Percentiles rank a stretch among this genome's conserved stretches.
Conservation (phyloP, 2,113 vertebrate species). For the Reinhardtius hippoglossoides region DNA sequence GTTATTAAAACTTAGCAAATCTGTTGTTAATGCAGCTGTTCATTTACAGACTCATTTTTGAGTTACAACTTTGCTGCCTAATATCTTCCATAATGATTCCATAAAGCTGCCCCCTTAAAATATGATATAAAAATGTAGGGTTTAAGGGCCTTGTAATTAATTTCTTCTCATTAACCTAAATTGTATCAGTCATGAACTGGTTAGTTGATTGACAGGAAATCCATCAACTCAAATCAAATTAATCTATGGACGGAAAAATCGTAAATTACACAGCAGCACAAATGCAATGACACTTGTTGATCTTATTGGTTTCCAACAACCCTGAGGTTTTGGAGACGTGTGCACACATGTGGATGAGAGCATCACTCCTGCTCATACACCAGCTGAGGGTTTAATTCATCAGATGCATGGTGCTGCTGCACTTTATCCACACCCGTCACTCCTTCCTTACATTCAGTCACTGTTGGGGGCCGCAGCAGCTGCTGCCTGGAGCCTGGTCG, state of each 20-base stretch:
- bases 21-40: too few species aligned
- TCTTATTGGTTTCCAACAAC: not conserved
- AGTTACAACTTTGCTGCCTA: not conserved
- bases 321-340: not conserved
- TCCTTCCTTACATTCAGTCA: conserved; percentile 66
- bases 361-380: conserved; percentile 1
- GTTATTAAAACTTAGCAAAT: not conserved
- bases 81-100: not conserved
- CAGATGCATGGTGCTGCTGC: not conserved
- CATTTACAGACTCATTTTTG: too few species aligned
- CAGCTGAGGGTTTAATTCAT: not conserved
- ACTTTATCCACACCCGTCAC: not conserved
- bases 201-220: too few species aligned
- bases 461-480: conserved; percentile 59
- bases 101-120: not conserved
- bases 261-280: too few species aligned
- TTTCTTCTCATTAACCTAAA: not conserved
- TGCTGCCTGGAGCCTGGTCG: not conserved
- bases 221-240: too few species aligned
- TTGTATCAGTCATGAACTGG: too few species aligned
- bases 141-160: not conserved
- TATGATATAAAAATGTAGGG: not conserved
- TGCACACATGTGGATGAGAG: too few species aligned
- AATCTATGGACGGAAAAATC: too few species aligned
- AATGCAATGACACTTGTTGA: not conserved